These are phyloP conservation scores for Anarsia innoxiella DNA, from an alignment of 2,888 invertebrate species.

Conservation along the genomic window DNA sequence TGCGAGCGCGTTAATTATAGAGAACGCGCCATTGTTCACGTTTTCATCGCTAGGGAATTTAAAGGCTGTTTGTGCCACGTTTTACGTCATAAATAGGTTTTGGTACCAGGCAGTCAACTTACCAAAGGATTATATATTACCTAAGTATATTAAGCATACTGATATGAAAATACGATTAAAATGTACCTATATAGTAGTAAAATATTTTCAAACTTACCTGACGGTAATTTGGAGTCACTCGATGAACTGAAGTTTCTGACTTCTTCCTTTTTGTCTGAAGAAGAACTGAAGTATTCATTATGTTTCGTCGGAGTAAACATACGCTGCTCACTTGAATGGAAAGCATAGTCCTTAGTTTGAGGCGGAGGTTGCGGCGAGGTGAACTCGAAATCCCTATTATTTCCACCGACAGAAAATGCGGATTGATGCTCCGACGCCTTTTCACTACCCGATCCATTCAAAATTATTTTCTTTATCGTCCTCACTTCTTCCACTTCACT, in stretches of 20 bases:
- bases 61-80: too few relatives aligned
- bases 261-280: constrained; percentile 26
- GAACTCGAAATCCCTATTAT: constrained; percentile 3
- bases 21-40: neutral
- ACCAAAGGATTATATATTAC: too few relatives aligned
- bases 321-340: neutral
- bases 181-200: too few relatives aligned
- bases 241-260: constrained; percentile 25
- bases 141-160: too few relatives aligned
- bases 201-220: constrained; percentile 21
- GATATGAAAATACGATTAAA: too few relatives aligned
- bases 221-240: constrained; percentile 19
- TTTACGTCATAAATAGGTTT: too few relatives aligned
- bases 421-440: neutral
- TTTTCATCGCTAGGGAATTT: constrained; percentile 1
- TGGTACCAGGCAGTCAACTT: too few relatives aligned
- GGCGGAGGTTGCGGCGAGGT: neutral
- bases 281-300: constrained; percentile 30
- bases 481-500: constrained; percentile 65
- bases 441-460: constrained; percentile 47
- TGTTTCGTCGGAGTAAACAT: constrained; percentile 25
- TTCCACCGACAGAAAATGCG: too few relatives aligned
- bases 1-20: constrained; percentile 1
- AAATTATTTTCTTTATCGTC: constrained; percentile 61
- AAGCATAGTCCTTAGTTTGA: neutral